Conservation (phyloP, 2,797 vertebrate genomes). For the Mormyrus hasselquistii region DNA sequence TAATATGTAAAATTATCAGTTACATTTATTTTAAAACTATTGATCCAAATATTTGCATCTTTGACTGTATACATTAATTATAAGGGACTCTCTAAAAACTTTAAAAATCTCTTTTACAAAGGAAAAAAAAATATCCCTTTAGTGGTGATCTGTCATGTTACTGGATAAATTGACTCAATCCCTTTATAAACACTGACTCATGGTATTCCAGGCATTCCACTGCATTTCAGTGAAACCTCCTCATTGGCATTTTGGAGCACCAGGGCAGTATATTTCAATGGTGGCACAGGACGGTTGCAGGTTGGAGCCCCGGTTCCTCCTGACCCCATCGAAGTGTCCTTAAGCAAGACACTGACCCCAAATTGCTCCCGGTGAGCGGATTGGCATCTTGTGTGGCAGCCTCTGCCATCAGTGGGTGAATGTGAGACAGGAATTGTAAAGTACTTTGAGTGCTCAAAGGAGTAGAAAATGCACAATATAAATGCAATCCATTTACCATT, state of each 20-base stretch:
- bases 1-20: neutral
- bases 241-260: constrained; percentile 48
- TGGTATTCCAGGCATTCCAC: constrained; percentile 44
- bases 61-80: neutral
- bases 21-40: neutral
- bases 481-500: too few species aligned
- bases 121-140: neutral
- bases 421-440: too few species aligned
- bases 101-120: neutral
- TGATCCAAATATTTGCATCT: neutral
- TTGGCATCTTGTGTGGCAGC: too few species aligned
- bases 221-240: constrained; percentile 52
- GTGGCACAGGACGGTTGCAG: too few species aligned
- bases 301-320: too few species aligned
- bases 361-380: too few species aligned
- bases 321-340: too few species aligned
- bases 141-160: neutral
- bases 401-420: too few species aligned
- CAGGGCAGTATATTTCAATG: constrained; percentile 52
- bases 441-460: too few species aligned
- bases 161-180: neutral
- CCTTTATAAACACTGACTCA: neutral
- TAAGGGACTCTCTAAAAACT: neutral
- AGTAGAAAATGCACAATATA: too few species aligned
- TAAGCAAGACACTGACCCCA: too few species aligned